Conservation (phyloP, 2,888 invertebrate species). For the Cotesia congregata region DNA sequence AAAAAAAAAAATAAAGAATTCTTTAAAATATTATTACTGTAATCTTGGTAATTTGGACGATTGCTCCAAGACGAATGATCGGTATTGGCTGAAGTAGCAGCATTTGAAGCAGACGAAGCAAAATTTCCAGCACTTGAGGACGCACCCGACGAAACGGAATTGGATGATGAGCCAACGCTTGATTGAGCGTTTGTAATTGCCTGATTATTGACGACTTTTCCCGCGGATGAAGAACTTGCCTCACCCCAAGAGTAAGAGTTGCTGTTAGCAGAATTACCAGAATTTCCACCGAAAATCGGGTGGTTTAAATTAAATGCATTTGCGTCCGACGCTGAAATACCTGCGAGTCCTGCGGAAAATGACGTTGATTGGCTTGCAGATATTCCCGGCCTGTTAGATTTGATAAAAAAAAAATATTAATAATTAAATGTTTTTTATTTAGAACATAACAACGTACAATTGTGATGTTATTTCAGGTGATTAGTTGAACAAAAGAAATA, state of each 20-base stretch:
- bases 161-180: constrained; percentile 52
- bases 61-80: constrained; percentile 46
- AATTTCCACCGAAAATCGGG: constrained; percentile 54
- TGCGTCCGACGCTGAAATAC: constrained; percentile 57
- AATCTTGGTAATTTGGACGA: constrained; percentile 43
- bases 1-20: background rate
- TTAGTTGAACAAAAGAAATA: no score
- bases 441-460: constrained; percentile 10
- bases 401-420: background rate
- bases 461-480: background rate
- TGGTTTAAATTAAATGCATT: constrained; percentile 56
- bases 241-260: constrained; percentile 57
- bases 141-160: constrained; percentile 52
- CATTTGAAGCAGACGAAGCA: constrained; percentile 39
- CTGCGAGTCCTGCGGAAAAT: constrained; percentile 57
- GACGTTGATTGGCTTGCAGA: constrained; percentile 61
- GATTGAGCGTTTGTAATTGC: constrained; percentile 59
- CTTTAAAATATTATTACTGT: background rate
- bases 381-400: constrained; percentile 50
- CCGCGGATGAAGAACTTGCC: constrained; percentile 57
- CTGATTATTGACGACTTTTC: constrained; percentile 58
- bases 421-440: background rate
- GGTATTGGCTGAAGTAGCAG: constrained; percentile 32
- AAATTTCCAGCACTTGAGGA: constrained; percentile 47
- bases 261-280: constrained; percentile 52